A percentile compares a stretch with the other conserved stretches of the same genome.
Evolutionary conservation across 2,888 invertebrate genomes (phyloP).

Genomic region (Callyntrura sp.): DNA sequence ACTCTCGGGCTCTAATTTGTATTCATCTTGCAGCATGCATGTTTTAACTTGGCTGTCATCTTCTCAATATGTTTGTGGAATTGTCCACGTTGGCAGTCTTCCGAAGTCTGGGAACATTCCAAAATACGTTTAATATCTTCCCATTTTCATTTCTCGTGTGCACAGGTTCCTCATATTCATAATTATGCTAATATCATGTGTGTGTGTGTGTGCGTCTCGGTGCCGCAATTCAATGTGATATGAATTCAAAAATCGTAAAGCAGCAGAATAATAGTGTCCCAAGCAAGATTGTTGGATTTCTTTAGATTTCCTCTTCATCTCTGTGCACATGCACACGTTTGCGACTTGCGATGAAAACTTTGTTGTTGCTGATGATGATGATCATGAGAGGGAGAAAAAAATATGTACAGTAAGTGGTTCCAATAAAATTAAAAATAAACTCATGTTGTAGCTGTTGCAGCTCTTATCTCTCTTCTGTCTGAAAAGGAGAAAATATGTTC

Average conservation of each 20-base stretch:
- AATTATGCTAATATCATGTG: slow-evolving; percentile 42
- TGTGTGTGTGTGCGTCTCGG: background rate
- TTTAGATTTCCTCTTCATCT: background rate
- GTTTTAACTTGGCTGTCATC: background rate
- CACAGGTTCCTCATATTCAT: background rate
- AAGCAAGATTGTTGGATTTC: background rate
- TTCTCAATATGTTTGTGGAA: background rate
- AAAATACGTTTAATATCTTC: background rate
- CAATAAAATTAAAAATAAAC: slow-evolving; percentile 79
- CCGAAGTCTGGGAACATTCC: background rate
- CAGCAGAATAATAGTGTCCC: background rate
- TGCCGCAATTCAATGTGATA: background rate
- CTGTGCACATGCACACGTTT: slow-evolving; percentile 5
- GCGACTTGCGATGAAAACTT: background rate
- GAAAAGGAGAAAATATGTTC: background rate
- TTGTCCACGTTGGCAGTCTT: background rate
- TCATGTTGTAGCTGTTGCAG: slow-evolving; percentile 1
- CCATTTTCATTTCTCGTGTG: background rate
- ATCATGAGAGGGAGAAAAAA: slow-evolving; percentile 45
- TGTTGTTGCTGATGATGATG: background rate
- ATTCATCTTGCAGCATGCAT: background rate
- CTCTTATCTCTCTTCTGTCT: background rate
- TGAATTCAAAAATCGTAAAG: background rate
- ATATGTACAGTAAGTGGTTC: slow-evolving; percentile 70
- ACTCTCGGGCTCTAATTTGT: too few species aligned